Conservation (phyloP, 2,113 vertebrate species). For the Eublepharis macularius region DNA sequence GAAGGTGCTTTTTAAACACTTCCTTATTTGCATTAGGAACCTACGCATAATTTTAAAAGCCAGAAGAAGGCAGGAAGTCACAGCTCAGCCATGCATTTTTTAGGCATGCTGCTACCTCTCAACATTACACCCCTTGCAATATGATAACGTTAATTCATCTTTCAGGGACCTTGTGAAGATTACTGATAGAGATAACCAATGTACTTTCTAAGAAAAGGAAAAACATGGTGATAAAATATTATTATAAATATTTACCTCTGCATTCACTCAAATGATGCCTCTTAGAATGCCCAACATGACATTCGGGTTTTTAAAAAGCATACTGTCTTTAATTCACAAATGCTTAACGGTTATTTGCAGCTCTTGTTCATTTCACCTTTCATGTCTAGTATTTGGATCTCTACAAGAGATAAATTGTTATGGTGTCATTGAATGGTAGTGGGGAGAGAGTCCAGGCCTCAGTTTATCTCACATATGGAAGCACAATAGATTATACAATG, state of each 20-base stretch:
- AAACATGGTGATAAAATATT: neutral
- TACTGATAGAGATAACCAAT: neutral
- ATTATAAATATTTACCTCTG: neutral
- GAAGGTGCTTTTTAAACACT: neutral
- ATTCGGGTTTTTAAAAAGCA: neutral
- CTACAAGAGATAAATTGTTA: conserved; percentile 53
- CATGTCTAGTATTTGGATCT: conserved; percentile 41
- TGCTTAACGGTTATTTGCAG: neutral
- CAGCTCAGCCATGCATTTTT: neutral
- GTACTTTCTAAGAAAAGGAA: neutral
- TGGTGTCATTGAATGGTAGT: conserved; percentile 23
- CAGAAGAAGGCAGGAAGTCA: neutral
- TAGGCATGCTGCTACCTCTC: neutral
- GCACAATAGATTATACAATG: conserved; percentile 46
- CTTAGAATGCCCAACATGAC: neutral
- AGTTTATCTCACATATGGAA: conserved; percentile 48
- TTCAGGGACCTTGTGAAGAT: neutral
- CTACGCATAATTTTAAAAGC: neutral
- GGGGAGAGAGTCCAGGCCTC: conserved; percentile 38
- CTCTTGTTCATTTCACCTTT: conserved; percentile 45
- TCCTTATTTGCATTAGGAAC: neutral
- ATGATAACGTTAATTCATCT: neutral
- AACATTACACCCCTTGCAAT: neutral
- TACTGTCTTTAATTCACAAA: neutral
- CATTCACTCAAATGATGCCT: neutral